Base-by-base conservation (phyloP, 2,888 invertebrate species). In the Troides helena region DNA sequence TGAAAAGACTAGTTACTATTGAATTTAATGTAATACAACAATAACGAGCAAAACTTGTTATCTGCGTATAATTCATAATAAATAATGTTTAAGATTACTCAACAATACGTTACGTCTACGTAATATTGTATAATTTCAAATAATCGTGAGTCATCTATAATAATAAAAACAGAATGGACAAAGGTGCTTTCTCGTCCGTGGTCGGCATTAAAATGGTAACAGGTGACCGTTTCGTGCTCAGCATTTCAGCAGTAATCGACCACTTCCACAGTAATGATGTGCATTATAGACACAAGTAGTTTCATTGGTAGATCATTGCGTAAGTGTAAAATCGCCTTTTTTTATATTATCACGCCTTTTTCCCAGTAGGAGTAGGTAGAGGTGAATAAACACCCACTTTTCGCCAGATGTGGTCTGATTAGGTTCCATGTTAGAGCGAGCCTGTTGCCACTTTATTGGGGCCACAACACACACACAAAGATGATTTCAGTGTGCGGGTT, bases 111-210 rank as follows among this genome's bases (percentile, higher is more conserved):
- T 58, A 60, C 46, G 65, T 25, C 56, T 43, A 58, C 50, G 50
- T 62, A 62, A 58, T 58, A 61, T 70, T 64, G 67, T 50, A 62
- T 70, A 70, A 70, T 60, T 65, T 63, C 56, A 60, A 63, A 8
- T 62, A 66, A 53, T 56, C 21, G 25, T 63, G 63, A 70, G 25
- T 70, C 62, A 59, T 62, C 59, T 63, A 56, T 57, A 53, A 64
- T 53, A 58, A 50, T 70, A 53, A 60, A 63, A 67, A 70, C 56
- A 59, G 60, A 70, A 67, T 70, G 62, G 53, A 62, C 57, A 62
- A 62, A 12, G 56, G 46, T 70, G 72, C 75, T 74, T 75, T 75
- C 74, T 66, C 71, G 69, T 68, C 50, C 70, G 74, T 72, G 72
- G 72, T 69, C 66, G 62, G 74, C 69, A 70, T 74, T 71, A 67